These are phyloP conservation scores for Pseudomyrmex pallidus DNA, from an alignment of 1,140 invertebrate genomes.

Conservation along the genomic window DNA sequence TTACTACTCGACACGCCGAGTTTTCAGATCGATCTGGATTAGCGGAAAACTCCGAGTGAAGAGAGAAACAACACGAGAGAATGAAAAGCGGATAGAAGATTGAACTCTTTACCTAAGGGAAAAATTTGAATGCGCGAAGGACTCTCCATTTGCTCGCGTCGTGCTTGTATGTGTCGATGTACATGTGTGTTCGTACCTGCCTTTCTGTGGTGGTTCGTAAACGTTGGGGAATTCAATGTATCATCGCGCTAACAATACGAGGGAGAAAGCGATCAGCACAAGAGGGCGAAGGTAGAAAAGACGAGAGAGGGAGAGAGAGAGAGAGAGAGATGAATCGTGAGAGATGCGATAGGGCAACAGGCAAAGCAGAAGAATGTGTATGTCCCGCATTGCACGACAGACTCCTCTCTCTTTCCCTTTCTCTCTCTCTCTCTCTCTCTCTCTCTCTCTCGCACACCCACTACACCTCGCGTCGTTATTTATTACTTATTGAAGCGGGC, in stretches of 20 bases:
- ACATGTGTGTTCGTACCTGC: slow-evolving; percentile 32
- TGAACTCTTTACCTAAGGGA: slow-evolving; percentile 56
- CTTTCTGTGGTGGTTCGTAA: slow-evolving; percentile 51
- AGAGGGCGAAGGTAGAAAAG: slow-evolving; percentile 10
- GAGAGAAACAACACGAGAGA: not conserved
- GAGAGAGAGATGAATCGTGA: not conserved
- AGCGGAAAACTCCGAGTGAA: no score
- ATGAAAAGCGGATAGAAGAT: slow-evolving; percentile 46
- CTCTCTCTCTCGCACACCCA: slow-evolving; percentile 1
- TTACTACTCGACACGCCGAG: not conserved
- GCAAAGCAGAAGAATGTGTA: slow-evolving; percentile 14
- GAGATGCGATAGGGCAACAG: slow-evolving; percentile 24
- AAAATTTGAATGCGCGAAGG: slow-evolving; percentile 65
- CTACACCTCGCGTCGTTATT: slow-evolving; percentile 73
- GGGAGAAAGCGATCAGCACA: not conserved
- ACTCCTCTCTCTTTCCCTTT: not conserved
- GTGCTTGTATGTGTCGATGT: slow-evolving; percentile 14
- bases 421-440: not conserved
- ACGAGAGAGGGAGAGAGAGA: not conserved
- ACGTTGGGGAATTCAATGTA: slow-evolving; percentile 68
- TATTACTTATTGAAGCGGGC: slow-evolving; percentile 81
- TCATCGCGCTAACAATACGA: slow-evolving; percentile 72
- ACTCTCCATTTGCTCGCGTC: slow-evolving; percentile 30
- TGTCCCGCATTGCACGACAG: slow-evolving; percentile 57
- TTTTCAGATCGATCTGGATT: not conserved